Evolutionary conservation across 2,888 invertebrate species (phyloP).

Genomic region (Cylindroiulus punctatus): DNA sequence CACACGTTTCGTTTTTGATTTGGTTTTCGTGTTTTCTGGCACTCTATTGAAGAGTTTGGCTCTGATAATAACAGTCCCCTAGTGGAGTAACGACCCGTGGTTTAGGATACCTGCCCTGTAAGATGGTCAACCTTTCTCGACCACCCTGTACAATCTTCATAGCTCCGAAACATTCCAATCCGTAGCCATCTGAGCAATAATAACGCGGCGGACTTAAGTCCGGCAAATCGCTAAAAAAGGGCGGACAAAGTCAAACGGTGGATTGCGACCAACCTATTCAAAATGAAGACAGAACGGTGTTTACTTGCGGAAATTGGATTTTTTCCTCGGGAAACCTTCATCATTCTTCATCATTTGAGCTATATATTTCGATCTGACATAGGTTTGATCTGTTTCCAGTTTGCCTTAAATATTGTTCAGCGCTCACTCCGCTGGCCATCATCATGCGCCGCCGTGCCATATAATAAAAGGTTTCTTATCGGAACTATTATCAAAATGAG

Average conservation of each 20-base stretch:
- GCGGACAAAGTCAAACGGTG: conserved; percentile 45
- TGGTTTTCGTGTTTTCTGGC: no score
- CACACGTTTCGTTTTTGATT: no score
- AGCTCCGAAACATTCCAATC: background rate
- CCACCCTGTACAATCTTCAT: background rate
- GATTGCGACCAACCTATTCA: conserved; percentile 49
- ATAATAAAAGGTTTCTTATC: conserved; percentile 48
- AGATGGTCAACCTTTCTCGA: background rate
- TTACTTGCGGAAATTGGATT: conserved; percentile 56
- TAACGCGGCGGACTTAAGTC: conserved; percentile 5
- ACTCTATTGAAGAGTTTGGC: no score
- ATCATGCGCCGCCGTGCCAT: conserved; percentile 23
- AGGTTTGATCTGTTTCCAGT: conserved; percentile 51
- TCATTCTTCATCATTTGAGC: conserved; percentile 56
- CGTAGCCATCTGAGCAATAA: conserved; percentile 30
- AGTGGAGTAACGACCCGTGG: no score
- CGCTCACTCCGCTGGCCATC: conserved; percentile 35
- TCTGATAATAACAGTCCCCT: no score
- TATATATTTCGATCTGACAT: conserved; percentile 54
- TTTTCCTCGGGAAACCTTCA: conserved; percentile 53
- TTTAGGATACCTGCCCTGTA: no score
- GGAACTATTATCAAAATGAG: conserved; percentile 41
- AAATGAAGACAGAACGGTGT: conserved; percentile 54
- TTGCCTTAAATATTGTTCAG: conserved; percentile 46
- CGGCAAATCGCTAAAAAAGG: conserved; percentile 43